These are phyloP conservation scores for Cinclus mexicanus DNA, from an alignment of 2,113 vertebrate species.

Conservation along the genomic window DNA sequence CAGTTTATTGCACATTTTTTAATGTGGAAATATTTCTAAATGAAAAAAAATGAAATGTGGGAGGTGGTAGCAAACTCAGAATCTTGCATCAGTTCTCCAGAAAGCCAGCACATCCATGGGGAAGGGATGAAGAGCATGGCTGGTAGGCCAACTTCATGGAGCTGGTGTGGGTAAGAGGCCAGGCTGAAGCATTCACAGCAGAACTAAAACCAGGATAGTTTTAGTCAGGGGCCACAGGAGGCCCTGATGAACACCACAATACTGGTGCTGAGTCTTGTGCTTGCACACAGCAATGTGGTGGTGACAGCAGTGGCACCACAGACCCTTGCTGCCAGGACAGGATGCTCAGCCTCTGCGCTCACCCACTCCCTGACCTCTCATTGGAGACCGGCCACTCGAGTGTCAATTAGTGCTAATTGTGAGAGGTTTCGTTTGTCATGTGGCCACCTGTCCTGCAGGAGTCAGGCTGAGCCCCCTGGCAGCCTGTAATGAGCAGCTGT, in stretches of 20 bases:
- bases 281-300: accelerated
- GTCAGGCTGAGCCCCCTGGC: not conserved
- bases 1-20: slow-evolving; percentile 66
- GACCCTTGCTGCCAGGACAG: not conserved
- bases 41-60: slow-evolving; percentile 39
- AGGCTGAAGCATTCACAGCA: not conserved
- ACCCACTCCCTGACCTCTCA: not conserved
- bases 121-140: not conserved
- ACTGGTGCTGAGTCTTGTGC: not conserved
- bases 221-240: not conserved
- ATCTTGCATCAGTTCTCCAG: not conserved
- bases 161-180: not conserved
- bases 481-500: slow-evolving; percentile 61
- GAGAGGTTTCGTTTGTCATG: not conserved
- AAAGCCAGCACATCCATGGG: not conserved
- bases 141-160: not conserved
- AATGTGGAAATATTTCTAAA: slow-evolving; percentile 65
- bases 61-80: not conserved
- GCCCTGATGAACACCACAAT: not conserved
- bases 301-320: not conserved
- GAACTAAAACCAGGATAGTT: not conserved
- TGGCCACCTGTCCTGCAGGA: slow-evolving; percentile 48
- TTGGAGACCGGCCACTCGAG: not conserved
- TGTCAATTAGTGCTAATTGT: slow-evolving; percentile 68
- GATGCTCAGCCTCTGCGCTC: not conserved